A percentile compares a stretch with the other conserved stretches of the same genome.
These are phyloP conservation scores for Lamellibrachia columna DNA, from an alignment of 2,888 invertebrate species.

Conservation along the genomic window DNA sequence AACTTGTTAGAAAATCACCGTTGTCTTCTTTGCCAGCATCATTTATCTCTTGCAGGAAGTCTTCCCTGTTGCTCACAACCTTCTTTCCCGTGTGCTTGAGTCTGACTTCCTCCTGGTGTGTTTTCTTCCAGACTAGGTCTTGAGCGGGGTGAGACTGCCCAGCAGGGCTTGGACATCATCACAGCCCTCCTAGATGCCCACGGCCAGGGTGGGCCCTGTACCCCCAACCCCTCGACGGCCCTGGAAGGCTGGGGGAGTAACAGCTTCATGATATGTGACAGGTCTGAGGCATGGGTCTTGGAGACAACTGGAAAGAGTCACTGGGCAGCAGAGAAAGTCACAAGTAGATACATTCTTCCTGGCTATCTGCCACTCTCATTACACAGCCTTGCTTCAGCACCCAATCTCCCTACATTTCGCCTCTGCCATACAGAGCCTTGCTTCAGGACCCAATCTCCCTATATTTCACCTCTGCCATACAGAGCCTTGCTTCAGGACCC, in stretches of 20 bases:
- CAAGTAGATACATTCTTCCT: slow-evolving; percentile 63
- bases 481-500: no score
- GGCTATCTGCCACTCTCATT: not conserved
- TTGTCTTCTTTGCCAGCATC: not conserved
- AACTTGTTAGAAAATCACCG: not conserved
- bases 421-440: no score
- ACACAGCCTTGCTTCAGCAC: no score
- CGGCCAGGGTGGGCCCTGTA: slow-evolving; percentile 78
- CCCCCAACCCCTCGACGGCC: not conserved
- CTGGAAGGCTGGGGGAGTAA: slow-evolving; percentile 62
- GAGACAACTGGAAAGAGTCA: slow-evolving; percentile 80
- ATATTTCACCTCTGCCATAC: no score
- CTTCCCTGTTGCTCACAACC: not conserved
- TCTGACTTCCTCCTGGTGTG: not conserved
- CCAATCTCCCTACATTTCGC: no score
- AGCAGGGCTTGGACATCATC: slow-evolving; percentile 76
- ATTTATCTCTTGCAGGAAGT: not conserved
- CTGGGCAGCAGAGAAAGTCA: slow-evolving; percentile 80
- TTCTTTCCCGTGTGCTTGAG: not conserved
- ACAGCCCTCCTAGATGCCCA: slow-evolving; percentile 74
- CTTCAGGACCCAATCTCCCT: no score
- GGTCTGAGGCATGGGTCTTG: slow-evolving; percentile 78
- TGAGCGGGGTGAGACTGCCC: slow-evolving; percentile 75
- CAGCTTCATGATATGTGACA: slow-evolving; percentile 80
- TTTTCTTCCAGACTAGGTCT: slow-evolving; percentile 73